These are phyloP conservation scores for Neelides folsomi DNA, from an alignment of 2,888 invertebrate genomes.

Conservation along the genomic window DNA sequence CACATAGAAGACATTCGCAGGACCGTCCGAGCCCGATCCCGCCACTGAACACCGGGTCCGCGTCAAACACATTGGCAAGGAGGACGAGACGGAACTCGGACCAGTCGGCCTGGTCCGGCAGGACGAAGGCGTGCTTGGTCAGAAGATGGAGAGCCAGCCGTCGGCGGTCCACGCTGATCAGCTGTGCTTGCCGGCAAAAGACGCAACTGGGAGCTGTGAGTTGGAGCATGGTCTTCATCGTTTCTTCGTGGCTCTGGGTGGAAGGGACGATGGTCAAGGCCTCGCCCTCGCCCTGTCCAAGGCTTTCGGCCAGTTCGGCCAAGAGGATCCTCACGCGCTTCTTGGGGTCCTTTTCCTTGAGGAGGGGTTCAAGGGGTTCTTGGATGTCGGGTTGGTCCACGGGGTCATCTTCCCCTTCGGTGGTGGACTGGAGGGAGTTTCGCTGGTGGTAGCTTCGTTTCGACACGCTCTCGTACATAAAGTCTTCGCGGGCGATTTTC, in stretches of 20 bases:
- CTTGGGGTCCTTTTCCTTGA: constrained; percentile 19
- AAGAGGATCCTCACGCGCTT: constrained; percentile 20
- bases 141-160: constrained; percentile 67
- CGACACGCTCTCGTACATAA: constrained; percentile 10
- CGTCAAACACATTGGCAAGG: constrained; percentile 25
- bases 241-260: neutral
- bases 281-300: no score
- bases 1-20: constrained; percentile 33
- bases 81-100: constrained; percentile 17
- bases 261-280: no score
- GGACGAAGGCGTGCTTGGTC: constrained; percentile 53
- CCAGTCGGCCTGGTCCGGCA: constrained; percentile 12
- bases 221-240: constrained; percentile 20
- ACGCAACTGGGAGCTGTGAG: constrained; percentile 55
- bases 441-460: constrained; percentile 11
- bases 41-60: constrained; percentile 16
- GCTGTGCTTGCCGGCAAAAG: constrained; percentile 73
- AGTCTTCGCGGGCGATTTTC: constrained; percentile 11
- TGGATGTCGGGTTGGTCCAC: constrained; percentile 2
- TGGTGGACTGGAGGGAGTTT: no score
- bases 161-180: constrained; percentile 70
- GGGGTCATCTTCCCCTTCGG: neutral
- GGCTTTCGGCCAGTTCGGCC: constrained; percentile 16
- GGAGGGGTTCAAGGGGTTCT: constrained; percentile 24
- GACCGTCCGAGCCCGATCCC: constrained; percentile 8